Base-by-base conservation (phyloP, 2,888 invertebrate genomes). In the Pseudococcus jackbeardsleyi region DNA sequence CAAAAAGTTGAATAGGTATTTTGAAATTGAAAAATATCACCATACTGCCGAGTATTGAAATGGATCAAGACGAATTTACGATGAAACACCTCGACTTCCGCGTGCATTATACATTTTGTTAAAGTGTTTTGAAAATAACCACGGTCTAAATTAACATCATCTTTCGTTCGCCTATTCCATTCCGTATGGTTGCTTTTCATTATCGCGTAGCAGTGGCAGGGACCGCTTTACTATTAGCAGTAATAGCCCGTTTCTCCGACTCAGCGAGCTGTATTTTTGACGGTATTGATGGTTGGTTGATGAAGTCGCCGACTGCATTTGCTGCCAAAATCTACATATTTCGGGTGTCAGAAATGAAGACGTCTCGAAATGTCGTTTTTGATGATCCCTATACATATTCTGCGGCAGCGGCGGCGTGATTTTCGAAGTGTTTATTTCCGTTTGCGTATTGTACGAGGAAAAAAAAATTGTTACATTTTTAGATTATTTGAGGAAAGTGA, bases 291-390 rank as follows among this genome's bases (percentile, higher is more conserved):
- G 85, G 85, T 59, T 84, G 84, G 19, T 50, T 85, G 85, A 85
- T 85, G 85, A 85, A 59, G 59, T 85, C 17, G 46, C 85, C 85
- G 85, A 85, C 85, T 85, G 59, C 5, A 50, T 59, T 85, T 17
- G 54, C 85, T 85, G 85, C 85, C 85, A 85, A 85, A 85, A 85
- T 33, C 84, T 84, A 84, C 84, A 84, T 85, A 85, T 59, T 85
- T 48, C 54, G 85, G 33, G 54, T 85, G 59, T 84, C 84, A 85
- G 54, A 59, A 85, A 54, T 33, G 85, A 59, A 54, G 85, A 54
- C 59, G 85, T 59, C 48, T 85, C 26, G 59, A 85, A 85, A 82
- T 82, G 79, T 82, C 46, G 79, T 46, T 82, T 46, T 82, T 46
- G 79, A 42, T 19, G 79, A 82, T 46, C 72, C 33, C 33, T 72